Evolutionary conservation across 1,140 invertebrate species (phyloP), one percentile per base, ranked within the genome.

Genomic region (Megalonaias nervosa): DNA sequence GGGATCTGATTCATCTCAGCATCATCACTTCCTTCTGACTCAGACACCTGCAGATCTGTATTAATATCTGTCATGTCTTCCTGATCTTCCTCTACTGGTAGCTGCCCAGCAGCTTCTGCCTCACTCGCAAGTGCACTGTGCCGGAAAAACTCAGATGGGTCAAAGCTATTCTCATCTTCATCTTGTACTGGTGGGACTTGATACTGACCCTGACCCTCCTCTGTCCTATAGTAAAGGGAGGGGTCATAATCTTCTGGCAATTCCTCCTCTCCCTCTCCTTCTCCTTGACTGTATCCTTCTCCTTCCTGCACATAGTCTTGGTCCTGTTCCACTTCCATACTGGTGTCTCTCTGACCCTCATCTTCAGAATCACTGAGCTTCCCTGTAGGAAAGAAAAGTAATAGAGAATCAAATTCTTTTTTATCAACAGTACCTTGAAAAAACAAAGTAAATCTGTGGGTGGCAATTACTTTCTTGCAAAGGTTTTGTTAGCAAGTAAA

Each of bases 11-110:
- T 19, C 16, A 70, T 56, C 55, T 68, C 67, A 48, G 77, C 77
- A 23, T 77, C 75, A 2, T 82, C 91, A 86, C 67, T 91, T 89
- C 95, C 94, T n/a, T 95, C 95, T 65, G 95, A 95, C 77, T 96
- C 95, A 17, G 95, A 95, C 48, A 95, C 94, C 67, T 94, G 94
- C 60, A 96, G 91, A 91, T 96, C 95, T 38, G 79, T 76, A 59
- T 81, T 84, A 2, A 78, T 78, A 16, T 67, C 75, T 31, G 62
- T 19, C 9, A 71, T 71, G 15, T 77, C 79, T n/a, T 84, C 67
- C 58, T 82, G 60, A 66, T 83, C 82, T 16, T 86, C 82, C 38
- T 79, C 77, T 31, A 74, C 64, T 57, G 70, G 62, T 67, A 78
- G 73, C 61, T 73, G 59, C n/a, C 68, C 59, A 70, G 55, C 59